A percentile compares a stretch with the other conserved stretches of the same genome.
These are phyloP conservation scores for Batillaria attramentaria DNA, from an alignment of 1,140 invertebrate species.

Conservation along the genomic window DNA sequence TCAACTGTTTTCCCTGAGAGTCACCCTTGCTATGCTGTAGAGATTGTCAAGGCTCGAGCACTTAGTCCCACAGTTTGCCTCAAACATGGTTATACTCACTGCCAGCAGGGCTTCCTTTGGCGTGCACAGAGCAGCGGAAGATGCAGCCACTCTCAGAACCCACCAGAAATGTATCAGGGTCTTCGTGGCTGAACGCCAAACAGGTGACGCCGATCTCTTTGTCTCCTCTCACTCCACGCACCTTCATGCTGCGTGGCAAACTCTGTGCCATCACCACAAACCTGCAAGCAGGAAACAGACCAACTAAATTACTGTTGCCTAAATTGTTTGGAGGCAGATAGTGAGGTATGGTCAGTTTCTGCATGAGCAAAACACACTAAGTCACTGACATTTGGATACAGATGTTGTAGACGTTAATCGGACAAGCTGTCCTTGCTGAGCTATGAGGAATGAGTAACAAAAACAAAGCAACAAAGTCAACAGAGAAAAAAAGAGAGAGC, in stretches of 20 bases:
- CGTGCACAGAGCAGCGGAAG: conserved; percentile 68
- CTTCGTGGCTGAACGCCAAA: conserved; percentile 65
- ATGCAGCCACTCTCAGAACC: conserved; percentile 70
- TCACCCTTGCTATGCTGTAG: too few species aligned
- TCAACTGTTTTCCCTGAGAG: too few species aligned
- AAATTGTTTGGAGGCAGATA: not conserved
- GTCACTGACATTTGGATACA: too few species aligned
- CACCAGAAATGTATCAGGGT: conserved; percentile 66
- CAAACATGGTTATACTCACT: conserved; percentile 65
- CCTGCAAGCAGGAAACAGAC: conserved; percentile 43
- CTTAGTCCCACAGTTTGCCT: too few species aligned
- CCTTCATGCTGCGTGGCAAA: conserved; percentile 63
- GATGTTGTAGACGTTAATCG: too few species aligned
- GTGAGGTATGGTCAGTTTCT: not conserved
- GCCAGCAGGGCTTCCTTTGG: conserved; percentile 63
- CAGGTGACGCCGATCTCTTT: conserved; percentile 68
- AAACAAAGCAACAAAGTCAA: not conserved
- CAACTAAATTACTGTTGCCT: not conserved
- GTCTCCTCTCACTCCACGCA: conserved; percentile 59
- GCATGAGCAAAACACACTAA: too few species aligned
- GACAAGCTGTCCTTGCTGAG: too few species aligned
- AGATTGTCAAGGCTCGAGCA: too few species aligned
- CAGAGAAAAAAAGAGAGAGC: not conserved
- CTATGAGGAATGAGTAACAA: too few species aligned
- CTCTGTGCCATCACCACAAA: conserved; percentile 66